Percentiles rank a stretch among this genome's conserved stretches.
Evolutionary conservation across 2,797 vertebrate species (phyloP).

Genomic region (Takifugu ocellatus): DNA sequence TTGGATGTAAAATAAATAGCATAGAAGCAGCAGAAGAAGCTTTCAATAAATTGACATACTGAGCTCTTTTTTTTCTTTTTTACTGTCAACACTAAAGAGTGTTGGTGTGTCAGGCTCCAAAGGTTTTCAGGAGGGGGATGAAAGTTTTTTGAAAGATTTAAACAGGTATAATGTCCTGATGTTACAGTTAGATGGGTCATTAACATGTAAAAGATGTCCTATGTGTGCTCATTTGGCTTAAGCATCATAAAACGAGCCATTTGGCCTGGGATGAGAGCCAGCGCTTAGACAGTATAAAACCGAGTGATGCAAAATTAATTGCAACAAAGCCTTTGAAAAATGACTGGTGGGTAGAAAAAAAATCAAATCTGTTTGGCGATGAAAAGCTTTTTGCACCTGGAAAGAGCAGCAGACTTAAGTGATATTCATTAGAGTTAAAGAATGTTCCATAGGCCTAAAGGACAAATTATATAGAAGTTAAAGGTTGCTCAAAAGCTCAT

Average conservation of each 20-base stretch:
- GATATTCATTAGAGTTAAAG: not conserved
- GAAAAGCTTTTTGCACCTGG: not conserved
- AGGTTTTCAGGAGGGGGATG: too few relatives aligned
- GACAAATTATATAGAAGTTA: not conserved
- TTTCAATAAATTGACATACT: too few relatives aligned
- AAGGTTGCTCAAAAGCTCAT: conserved; percentile 23
- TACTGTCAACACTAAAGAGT: too few relatives aligned
- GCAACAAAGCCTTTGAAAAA: not conserved
- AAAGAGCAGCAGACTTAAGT: not conserved
- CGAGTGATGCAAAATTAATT: not conserved
- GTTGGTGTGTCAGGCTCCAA: too few relatives aligned
- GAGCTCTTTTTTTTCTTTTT: too few relatives aligned
- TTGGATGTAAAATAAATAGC: too few relatives aligned
- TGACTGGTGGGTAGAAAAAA: not conserved
- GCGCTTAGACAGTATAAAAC: not conserved
- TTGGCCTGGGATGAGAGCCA: not conserved
- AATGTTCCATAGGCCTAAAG: not conserved
- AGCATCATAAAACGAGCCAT: conserved; percentile 24
- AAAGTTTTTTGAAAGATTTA: too few relatives aligned
- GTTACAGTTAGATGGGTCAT: not conserved
- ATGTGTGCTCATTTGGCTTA: conserved; percentile 13
- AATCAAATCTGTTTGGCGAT: not conserved
- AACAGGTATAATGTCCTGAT: too few relatives aligned
- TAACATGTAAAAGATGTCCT: not conserved
- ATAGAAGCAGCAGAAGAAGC: too few relatives aligned